These are phyloP conservation scores for Eupithecia pulchellata DNA, from an alignment of 2,888 invertebrate genomes.

Conservation along the genomic window DNA sequence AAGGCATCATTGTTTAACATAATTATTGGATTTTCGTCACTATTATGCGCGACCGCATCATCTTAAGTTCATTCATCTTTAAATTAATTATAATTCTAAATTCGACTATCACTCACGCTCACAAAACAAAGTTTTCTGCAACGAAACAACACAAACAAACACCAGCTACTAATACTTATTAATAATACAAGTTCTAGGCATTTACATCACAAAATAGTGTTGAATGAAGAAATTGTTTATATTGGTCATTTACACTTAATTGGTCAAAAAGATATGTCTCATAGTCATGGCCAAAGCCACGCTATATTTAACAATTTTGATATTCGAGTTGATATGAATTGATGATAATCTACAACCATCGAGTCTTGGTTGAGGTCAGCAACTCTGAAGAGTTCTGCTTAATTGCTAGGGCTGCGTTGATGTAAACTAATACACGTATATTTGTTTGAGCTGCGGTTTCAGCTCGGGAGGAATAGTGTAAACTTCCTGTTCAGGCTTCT, in stretches of 20 bases:
- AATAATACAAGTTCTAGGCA: conserved; percentile 83
- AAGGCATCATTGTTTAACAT: conserved; percentile 81
- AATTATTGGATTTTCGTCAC: conserved; percentile 85
- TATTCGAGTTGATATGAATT: conserved; percentile 79
- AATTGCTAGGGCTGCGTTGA: conserved; percentile 59
- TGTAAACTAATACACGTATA: conserved; percentile 90
- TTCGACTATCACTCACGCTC: conserved; percentile 82
- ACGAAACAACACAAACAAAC: conserved; percentile 75
- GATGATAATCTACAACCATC: conserved; percentile 68
- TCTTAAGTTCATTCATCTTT: conserved; percentile 81
- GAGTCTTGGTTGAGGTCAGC: conserved; percentile 70
- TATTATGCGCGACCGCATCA: conserved; percentile 85
- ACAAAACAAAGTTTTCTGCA: conserved; percentile 69
- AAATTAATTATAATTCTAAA: conserved; percentile 82
- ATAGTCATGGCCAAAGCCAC: conserved; percentile 68
- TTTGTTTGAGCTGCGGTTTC: conserved; percentile 94
- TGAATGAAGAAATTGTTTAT: conserved; percentile 74
- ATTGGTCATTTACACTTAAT: conserved; percentile 80
- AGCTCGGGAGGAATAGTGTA: conserved; percentile 95
- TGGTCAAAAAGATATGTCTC: conserved; percentile 83
- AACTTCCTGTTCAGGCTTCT: conserved; percentile 92
- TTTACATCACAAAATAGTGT: conserved; percentile 81
- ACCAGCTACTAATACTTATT: conserved; percentile 84
- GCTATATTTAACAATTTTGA: conserved; percentile 70
- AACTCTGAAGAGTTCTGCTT: conserved; percentile 77